Percentiles rank a stretch among this genome's conserved stretches.
Conservation (phyloP, 2,888 invertebrate genomes). For the Patella pellucida region DNA sequence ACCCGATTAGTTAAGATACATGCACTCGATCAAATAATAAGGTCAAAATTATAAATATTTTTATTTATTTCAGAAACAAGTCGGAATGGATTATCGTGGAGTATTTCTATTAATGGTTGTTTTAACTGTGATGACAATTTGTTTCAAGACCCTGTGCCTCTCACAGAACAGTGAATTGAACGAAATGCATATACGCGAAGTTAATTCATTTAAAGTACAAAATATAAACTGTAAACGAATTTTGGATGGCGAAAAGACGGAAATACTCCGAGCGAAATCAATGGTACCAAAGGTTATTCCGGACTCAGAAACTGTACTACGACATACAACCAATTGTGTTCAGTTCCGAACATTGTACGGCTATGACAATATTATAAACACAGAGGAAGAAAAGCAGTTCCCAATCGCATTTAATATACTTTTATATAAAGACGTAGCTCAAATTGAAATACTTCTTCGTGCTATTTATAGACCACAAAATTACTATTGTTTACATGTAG, state of each 20-base stretch:
- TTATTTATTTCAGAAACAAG: too few relatives aligned
- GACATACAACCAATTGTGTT: conserved; percentile 43
- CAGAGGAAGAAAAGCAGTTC: conserved; percentile 50
- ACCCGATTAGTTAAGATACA: too few relatives aligned
- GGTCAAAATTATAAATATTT: too few relatives aligned
- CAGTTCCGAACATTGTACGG: conserved; percentile 41
- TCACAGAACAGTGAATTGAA: too few relatives aligned
- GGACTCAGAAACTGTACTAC: neutral
- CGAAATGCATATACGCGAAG: too few relatives aligned
- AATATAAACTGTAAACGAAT: neutral
- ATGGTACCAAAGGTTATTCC: neutral
- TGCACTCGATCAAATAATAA: too few relatives aligned
- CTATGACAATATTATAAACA: conserved; percentile 32
- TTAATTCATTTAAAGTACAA: neutral
- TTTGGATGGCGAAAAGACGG: neutral
- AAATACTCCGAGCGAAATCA: neutral
- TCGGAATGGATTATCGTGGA: too few relatives aligned
- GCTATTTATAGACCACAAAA: conserved; percentile 67
- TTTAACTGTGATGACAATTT: too few relatives aligned
- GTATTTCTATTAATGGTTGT: too few relatives aligned
- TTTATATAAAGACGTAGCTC: conserved; percentile 58
- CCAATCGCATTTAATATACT: conserved; percentile 65
- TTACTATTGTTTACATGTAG: conserved; percentile 68
- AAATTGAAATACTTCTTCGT: conserved; percentile 58
- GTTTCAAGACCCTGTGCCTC: too few relatives aligned